Percentiles rank a stretch among this genome's conserved stretches.
Conservation (phyloP, 2,888 invertebrate species). For the Cataglyphis altisquamis region DNA sequence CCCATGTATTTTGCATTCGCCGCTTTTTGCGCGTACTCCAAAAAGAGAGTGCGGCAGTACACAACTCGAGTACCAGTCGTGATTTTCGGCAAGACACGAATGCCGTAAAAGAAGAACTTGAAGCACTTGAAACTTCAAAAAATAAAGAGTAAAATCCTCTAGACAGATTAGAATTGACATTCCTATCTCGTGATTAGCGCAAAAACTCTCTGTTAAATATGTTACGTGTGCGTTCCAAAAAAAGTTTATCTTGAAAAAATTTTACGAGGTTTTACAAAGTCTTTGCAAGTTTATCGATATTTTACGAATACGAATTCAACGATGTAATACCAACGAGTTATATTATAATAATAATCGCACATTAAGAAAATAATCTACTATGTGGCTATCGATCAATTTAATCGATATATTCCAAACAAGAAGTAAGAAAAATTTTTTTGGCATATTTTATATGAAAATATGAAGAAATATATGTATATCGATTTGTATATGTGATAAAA, state of each 20-base stretch:
- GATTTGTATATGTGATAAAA: constrained; percentile 2
- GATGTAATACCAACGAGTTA: background rate
- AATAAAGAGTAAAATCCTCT: background rate
- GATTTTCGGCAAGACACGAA: constrained; percentile 22
- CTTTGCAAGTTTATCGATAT: background rate
- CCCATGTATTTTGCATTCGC: constrained; percentile 74
- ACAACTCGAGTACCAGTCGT: background rate
- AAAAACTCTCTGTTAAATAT: background rate
- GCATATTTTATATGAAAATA: background rate
- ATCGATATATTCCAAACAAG: background rate
- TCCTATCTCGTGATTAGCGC: background rate
- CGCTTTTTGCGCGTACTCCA: constrained; percentile 64
- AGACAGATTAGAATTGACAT: background rate
- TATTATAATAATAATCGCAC: background rate
- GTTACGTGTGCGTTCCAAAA: background rate
- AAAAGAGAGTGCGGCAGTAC: background rate
- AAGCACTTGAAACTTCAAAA: background rate
- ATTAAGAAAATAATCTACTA: constrained; percentile 27
- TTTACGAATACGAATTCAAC: background rate
- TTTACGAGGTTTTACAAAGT: background rate
- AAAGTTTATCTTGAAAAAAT: background rate
- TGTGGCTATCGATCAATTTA: constrained; percentile 1
- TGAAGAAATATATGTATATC: background rate
- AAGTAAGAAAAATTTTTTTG: background rate
- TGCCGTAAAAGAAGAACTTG: background rate